phyloP scores from a whole-genome alignment of 2,888 invertebrate species.

The Rhodophaea formosa region DNA sequence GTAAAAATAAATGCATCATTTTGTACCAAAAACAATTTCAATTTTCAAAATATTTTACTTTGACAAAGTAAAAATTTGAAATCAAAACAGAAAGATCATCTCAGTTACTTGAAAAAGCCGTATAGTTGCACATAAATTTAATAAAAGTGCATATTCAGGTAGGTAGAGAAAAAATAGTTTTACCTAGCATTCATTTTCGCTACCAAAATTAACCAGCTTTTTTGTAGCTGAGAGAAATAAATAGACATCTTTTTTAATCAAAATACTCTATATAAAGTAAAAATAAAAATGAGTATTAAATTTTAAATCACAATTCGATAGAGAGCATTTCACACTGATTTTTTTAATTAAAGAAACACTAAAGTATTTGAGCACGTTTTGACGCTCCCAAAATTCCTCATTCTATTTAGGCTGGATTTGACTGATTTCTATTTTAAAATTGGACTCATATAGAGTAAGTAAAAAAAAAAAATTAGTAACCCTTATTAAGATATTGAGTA shows the following conservation, averaged over 20 bases:
- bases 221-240: too few species aligned
- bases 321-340: not conserved
- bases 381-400: not conserved
- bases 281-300: conserved; percentile 13
- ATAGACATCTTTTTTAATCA: not conserved
- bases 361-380: too few species aligned
- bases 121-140: too few species aligned
- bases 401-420: not conserved
- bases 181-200: too few species aligned
- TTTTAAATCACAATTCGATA: conserved; percentile 16
- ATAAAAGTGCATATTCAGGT: too few species aligned
- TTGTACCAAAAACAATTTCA: not conserved
- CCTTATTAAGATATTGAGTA: too few species aligned
- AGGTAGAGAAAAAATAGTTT: too few species aligned
- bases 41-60: not conserved
- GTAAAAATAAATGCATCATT: conserved; percentile 3
- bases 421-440: not conserved
- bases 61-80: not conserved
- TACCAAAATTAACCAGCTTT: too few species aligned
- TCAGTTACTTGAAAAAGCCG: not conserved
- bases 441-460: too few species aligned
- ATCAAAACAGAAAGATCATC: not conserved
- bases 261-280: conserved; percentile 3
- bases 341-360: not conserved
- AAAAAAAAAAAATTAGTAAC: not conserved